Base-by-base conservation (phyloP, 2,888 invertebrate genomes). In the Lepeophtheirus nordmannii region DNA sequence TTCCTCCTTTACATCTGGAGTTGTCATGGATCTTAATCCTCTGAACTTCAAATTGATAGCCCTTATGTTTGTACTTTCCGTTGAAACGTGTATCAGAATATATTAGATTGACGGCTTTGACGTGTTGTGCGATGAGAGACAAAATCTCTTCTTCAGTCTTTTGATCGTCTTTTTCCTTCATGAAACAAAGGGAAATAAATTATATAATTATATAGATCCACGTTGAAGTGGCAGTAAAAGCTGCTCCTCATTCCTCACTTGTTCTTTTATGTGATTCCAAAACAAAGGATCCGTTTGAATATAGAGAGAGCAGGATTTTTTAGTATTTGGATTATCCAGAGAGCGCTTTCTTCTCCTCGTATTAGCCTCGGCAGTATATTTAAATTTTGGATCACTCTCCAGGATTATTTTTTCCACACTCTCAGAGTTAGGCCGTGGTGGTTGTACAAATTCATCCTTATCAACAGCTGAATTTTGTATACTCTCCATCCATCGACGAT, bases 261-360 rank as follows among this genome's bases (percentile, higher is more conserved):
- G 88, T 67, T 79, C 86, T 71, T 87, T 82, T 73, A 97, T 89
- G 75, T 94, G 91, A 74, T 87, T 83, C 92, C 96, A 98, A 75
- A 98, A 87, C 71, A 93, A 84, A 70, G 97, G 96, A 80, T 98
- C 98, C 23, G 98, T 96, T 79, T 97, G 94, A 77, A 98, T 90
- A 77, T 87, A 96, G 70, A 97, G 82, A 67, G 92, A 90, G 77
- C 96, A 97, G 67, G 93, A 89, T 77, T 89, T 89, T 72, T 83
- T 85, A 58, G 71, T 72, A 74, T 68, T 69, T 10, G 69, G 63
- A 63, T 56, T 63, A 30, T 41, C n/a, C 11, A 56, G 5, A 22
- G 63, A 17, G 30, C 68, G 59, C 58, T 68, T 68, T 20, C 9
- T 30, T 40, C 70, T 66, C 22, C 58, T 46, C 60, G 20, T 65